Percentiles rank a stretch among this genome's conserved stretches.
phyloP scores from a whole-genome alignment of 2,888 invertebrate species.

The Sericinus montela region DNA sequence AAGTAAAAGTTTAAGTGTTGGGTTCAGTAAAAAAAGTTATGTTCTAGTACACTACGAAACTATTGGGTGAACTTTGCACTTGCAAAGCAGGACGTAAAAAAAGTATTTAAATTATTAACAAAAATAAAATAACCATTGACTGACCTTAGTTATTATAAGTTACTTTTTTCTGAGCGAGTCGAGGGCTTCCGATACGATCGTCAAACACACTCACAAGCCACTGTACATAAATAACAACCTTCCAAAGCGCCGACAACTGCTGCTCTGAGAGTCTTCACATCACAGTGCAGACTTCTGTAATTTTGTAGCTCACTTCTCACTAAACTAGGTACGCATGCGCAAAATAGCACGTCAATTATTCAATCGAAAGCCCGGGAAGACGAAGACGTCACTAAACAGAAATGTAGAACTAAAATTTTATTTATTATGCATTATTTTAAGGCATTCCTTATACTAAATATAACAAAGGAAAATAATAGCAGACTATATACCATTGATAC shows the following conservation, averaged over 20 bases:
- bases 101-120: conserved; percentile 2
- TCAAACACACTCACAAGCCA: conserved; percentile 17
- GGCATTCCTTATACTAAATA: no score
- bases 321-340: conserved; percentile 54
- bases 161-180: conserved; percentile 10
- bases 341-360: conserved; percentile 48
- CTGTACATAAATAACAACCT: conserved; percentile 10
- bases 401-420: conserved; percentile 5
- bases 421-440: no score
- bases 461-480: no score
- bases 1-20: conserved; percentile 17
- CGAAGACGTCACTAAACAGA: conserved; percentile 27
- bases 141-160: conserved; percentile 17
- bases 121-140: neutral
- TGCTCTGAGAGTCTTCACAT: conserved; percentile 17
- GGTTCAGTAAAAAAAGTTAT: conserved; percentile 20
- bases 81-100: conserved; percentile 10
- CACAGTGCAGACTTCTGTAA: conserved; percentile 17
- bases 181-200: conserved; percentile 12
- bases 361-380: conserved; percentile 47
- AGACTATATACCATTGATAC: no score
- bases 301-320: conserved; percentile 50
- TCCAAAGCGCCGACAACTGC: conserved; percentile 21
- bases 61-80: conserved; percentile 21
- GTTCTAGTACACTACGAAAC: conserved; percentile 17